Conservation (phyloP, 2,797 vertebrate genomes). For the Tragopan temminckii region DNA sequence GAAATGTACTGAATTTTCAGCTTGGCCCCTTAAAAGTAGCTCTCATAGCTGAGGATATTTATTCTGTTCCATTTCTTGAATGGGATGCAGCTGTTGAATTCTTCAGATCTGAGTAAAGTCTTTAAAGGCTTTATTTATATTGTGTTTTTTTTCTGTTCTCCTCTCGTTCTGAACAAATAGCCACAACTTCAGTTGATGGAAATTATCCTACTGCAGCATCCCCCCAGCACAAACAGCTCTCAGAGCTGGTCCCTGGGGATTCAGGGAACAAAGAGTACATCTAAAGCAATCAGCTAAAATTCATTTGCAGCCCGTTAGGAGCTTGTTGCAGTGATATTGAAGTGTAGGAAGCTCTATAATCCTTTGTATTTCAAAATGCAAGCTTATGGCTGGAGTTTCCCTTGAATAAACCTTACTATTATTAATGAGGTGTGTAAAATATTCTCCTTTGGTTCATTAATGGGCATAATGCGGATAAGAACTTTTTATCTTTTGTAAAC, state of each 20-base stretch:
- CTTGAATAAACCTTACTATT: neutral
- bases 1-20: neutral
- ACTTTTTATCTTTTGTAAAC: neutral
- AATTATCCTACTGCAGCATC: neutral
- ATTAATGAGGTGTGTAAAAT: neutral
- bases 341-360: neutral
- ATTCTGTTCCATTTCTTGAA: conserved; percentile 44
- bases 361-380: neutral
- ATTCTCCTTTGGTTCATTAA: neutral
- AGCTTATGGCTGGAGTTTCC: neutral
- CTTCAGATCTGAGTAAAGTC: conserved; percentile 55
- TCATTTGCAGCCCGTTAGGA: neutral
- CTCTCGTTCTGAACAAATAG: conserved; percentile 20
- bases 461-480: neutral
- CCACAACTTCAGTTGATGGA: neutral
- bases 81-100: conserved; percentile 70
- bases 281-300: neutral
- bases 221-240: neutral
- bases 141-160: neutral
- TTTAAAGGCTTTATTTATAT: conserved; percentile 54
- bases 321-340: neutral
- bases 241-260: neutral
- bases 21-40: neutral
- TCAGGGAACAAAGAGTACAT: fast-evolving
- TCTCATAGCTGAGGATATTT: conserved; percentile 48